A percentile compares a stretch with the other conserved stretches of the same genome.
phyloP scores from a whole-genome alignment of 2,888 invertebrate species.

The Acanthopleura granulata region DNA sequence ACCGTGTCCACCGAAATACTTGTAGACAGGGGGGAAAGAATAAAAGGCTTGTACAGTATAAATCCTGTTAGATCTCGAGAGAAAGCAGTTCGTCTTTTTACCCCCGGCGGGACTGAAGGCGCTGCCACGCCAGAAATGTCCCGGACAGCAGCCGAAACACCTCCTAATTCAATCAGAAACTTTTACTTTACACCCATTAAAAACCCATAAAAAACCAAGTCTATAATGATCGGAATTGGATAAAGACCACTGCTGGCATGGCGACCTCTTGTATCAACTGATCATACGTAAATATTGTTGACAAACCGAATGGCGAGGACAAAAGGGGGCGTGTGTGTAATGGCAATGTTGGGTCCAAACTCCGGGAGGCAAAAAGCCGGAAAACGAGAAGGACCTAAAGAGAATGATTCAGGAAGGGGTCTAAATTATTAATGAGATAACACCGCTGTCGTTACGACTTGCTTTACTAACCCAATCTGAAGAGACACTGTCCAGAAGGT shows the following conservation, averaged over 20 bases:
- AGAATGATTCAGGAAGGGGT: not conserved
- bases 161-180: not conserved
- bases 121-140: not conserved
- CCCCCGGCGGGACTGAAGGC: too few relatives aligned
- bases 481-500: not conserved
- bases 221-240: slow-evolving; percentile 5
- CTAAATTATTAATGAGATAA: slow-evolving; percentile 3
- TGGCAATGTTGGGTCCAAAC: not conserved
- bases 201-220: slow-evolving; percentile 17
- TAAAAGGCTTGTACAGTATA: not conserved
- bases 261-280: not conserved
- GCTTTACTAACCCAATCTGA: not conserved
- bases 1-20: not conserved
- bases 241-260: not conserved
- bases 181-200: not conserved
- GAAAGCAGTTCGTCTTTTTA: too few relatives aligned
- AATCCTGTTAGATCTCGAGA: not conserved
- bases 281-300: slow-evolving; percentile 12
- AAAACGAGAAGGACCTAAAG: not conserved
- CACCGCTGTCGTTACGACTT: not conserved
- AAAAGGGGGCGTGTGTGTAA: not conserved
- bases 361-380: not conserved
- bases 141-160: not conserved
- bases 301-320: not conserved
- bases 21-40: not conserved